phyloP scores from a whole-genome alignment of 1,140 invertebrate genomes.

The Antheraea mylitta region DNA sequence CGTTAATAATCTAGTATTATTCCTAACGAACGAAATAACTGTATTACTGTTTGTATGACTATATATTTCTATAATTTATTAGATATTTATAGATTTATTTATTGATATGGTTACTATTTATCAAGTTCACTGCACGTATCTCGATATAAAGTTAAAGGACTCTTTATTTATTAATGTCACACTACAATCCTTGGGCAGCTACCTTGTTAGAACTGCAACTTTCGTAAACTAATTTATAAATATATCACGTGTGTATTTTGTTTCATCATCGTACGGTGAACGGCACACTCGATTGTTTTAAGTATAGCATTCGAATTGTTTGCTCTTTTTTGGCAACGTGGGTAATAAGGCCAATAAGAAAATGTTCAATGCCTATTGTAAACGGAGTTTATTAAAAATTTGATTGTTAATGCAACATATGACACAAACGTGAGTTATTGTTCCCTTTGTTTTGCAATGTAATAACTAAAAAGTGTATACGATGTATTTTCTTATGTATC shows the following conservation, averaged over 20 bases:
- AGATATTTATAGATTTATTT: too few relatives aligned
- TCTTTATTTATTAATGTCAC: neutral
- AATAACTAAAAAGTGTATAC: neutral
- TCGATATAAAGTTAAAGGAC: neutral
- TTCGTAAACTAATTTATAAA: slow-evolving; percentile 70
- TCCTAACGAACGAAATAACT: too few relatives aligned
- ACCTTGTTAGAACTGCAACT: slow-evolving; percentile 37
- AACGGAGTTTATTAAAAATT: neutral
- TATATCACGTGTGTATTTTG: slow-evolving; percentile 55
- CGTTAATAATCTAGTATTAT: too few relatives aligned
- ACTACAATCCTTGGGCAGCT: slow-evolving; percentile 15
- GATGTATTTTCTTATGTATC: too few relatives aligned
- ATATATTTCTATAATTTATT: too few relatives aligned
- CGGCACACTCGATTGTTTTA: slow-evolving; percentile 45
- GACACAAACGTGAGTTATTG: neutral
- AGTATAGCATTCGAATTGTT: slow-evolving; percentile 44
- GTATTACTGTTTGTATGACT: too few relatives aligned
- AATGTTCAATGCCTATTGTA: slow-evolving; percentile 5
- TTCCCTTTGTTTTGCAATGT: slow-evolving; percentile 5
- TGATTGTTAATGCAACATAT: neutral
- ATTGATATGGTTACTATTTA: too few relatives aligned
- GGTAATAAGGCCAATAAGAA: slow-evolving; percentile 17
- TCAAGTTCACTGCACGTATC: too few relatives aligned
- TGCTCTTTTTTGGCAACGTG: slow-evolving; percentile 34
- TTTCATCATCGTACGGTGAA: slow-evolving; percentile 57